Evolutionary conservation across 2,113 vertebrate genomes (phyloP).

Genomic region (Mystacornis crossleyi): DNA sequence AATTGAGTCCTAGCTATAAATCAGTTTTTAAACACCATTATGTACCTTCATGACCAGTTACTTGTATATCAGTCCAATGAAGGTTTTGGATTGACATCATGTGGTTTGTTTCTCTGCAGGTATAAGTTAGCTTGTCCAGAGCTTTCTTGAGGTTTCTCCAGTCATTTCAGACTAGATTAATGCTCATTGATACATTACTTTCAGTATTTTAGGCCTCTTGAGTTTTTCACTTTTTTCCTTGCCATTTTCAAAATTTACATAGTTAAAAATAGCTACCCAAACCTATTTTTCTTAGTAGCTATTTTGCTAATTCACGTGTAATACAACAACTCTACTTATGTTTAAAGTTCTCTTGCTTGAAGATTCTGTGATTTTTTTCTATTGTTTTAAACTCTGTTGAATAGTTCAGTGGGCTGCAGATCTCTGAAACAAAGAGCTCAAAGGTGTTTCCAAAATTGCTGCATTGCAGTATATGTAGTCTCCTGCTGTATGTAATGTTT

Average conservation of each 20-base stretch:
- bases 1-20: neutral
- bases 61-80: rapidly evolving
- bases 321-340: neutral
- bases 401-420: neutral
- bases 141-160: neutral
- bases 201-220: neutral
- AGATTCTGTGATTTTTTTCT: neutral
- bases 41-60: neutral
- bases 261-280: neutral
- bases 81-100: neutral
- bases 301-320: neutral
- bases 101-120: neutral
- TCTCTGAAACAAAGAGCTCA: neutral
- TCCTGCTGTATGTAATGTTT: neutral
- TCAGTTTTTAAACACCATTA: neutral
- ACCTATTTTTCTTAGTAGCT: neutral
- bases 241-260: neutral
- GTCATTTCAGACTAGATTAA: neutral
- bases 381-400: neutral
- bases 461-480: neutral
- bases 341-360: neutral
- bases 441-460: neutral
- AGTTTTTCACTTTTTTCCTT: neutral
- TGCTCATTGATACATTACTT: neutral
- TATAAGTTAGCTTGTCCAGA: neutral